Evolutionary conservation across 2,797 vertebrate genomes (phyloP), one percentile per base, ranked within the genome.

Genomic region (Cirrhinus molitorella): DNA sequence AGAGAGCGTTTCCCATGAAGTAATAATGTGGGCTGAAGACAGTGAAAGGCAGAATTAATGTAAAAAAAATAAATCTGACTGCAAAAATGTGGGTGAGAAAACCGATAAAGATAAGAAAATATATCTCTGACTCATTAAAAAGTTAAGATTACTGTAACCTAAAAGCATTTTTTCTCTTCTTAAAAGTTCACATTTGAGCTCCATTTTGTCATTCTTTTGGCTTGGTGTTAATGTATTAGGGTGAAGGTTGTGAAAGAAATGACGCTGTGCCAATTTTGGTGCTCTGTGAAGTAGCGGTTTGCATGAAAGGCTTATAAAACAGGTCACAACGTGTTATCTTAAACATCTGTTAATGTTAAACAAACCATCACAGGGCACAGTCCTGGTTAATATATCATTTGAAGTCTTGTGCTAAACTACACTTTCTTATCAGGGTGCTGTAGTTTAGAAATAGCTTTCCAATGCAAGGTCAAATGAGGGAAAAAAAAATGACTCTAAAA

Each of bases 261-360:
- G 67, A 73, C 16, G 1, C 2, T 8, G 51, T 67, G 67, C 7
- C 53, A 70, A 34, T 49, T 47, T 40, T 8, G 12, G 13, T 61
- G 13, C 10, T 68, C 25, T 51, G 14, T 11, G 66, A 76, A 21
- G 13, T 28, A 25, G 43, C 16, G 2, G 49, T 47, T 21, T 5
- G 1, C 49, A 57, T 40, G 23, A 84, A 74, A 65, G 25, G 49
- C 65, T 61, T 21, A 43, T 12, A 73, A 65, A n/a, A 17, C 59
- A 16, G 65, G 19, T 37, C 59, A 37, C 17, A 12, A 11, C 23
- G 40, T 19, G 47, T 80, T 49, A 61, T 79, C 53, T 49, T 23
- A 49, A 67, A 83, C 16, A 49, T 37, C 74, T 85, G 77, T 70
- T 83, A 80, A 81, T 34, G 73, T 73, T 74, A 83, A 80, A 83